Conservation (phyloP, 53 echinoderm and acorn worm genomes). For the Zoroaster sp. region DNA sequence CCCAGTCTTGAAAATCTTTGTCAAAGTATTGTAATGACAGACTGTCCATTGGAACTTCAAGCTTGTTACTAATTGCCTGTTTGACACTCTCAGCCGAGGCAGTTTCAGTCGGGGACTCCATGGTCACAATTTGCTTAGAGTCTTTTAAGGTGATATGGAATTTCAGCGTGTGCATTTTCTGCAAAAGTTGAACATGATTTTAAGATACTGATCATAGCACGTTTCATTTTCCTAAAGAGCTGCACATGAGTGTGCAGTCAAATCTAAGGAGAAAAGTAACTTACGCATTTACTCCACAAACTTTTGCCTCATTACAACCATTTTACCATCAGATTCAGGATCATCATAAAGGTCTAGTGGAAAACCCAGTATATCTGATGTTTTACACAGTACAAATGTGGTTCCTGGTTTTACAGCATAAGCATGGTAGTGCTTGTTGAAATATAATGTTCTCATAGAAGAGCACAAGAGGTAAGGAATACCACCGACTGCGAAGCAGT, state of each 20-base stretch:
- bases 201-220: background rate
- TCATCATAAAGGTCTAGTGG: too few species aligned
- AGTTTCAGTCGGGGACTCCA: background rate
- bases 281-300: background rate
- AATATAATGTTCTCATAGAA: background rate
- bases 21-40: constrained; percentile 7
- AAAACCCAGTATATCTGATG: too few species aligned
- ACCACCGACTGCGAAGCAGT: background rate
- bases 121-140: background rate
- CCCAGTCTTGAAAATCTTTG: constrained; percentile 17
- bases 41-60: background rate
- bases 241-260: too few species aligned
- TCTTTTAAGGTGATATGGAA: background rate
- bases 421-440: too few species aligned
- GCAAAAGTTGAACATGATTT: background rate
- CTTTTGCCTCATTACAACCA: background rate
- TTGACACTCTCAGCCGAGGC: background rate
- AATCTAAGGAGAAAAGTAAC: too few species aligned
- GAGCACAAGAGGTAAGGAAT: background rate
- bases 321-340: background rate
- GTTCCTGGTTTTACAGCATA: too few species aligned
- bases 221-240: background rate
- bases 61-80: background rate
- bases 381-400: too few species aligned
- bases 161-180: constrained; percentile 10